Percentiles rank a stretch among this genome's conserved stretches.
Evolutionary conservation across 2,888 invertebrate species (phyloP).

Genomic region (Tenthredo scrophulariae): DNA sequence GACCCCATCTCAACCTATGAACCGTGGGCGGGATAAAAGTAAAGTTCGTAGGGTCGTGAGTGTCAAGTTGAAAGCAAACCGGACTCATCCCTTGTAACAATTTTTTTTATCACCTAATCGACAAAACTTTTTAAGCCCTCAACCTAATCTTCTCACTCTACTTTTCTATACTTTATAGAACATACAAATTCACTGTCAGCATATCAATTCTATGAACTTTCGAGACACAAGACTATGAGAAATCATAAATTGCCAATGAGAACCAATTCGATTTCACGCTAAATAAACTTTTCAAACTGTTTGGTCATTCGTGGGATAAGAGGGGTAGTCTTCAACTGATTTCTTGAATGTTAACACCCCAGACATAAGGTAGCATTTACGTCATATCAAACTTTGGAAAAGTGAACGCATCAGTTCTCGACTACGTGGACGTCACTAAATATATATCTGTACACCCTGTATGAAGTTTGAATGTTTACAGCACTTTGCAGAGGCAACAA

Average conservation of each 20-base stretch:
- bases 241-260: background rate
- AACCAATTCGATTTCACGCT: background rate
- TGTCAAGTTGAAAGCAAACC: constrained; percentile 37
- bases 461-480: background rate
- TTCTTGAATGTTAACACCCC: background rate
- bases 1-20: constrained; percentile 14
- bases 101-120: constrained; percentile 20
- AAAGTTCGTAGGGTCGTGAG: constrained; percentile 40
- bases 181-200: background rate
- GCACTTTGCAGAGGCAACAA: background rate
- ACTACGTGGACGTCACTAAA: background rate
- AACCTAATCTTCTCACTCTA: constrained; percentile 26
- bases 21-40: constrained; percentile 26
- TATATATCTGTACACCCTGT: background rate
- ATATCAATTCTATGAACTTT: background rate
- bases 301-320: background rate
- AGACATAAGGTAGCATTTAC: background rate
- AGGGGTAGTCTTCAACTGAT: background rate
- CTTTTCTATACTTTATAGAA: background rate
- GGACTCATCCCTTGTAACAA: constrained; percentile 39
- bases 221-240: background rate
- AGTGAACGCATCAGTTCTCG: background rate
- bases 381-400: background rate
- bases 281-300: background rate
- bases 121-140: constrained; percentile 27